These are phyloP conservation scores for Salticus scenicus DNA, from an alignment of 2,888 invertebrate species.

Conservation along the genomic window DNA sequence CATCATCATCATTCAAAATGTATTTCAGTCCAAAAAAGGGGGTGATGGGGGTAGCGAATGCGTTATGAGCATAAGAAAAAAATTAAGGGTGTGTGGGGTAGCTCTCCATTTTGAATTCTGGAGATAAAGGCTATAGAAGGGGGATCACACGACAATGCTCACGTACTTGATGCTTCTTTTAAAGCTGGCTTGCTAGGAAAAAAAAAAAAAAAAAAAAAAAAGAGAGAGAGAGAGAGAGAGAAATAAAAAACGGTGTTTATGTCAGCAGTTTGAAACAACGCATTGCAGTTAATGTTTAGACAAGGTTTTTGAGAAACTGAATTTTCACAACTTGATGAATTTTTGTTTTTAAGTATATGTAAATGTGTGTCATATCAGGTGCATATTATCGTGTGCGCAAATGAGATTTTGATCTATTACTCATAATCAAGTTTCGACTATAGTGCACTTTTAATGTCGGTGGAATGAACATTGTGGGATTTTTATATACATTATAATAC, in stretches of 20 bases:
- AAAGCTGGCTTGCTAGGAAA: slow-evolving; percentile 18
- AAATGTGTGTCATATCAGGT: too few relatives aligned
- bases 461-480: too few relatives aligned
- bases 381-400: too few relatives aligned
- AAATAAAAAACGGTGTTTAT: slow-evolving; percentile 50
- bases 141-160: slow-evolving; percentile 29
- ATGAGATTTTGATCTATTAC: too few relatives aligned
- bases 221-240: too few relatives aligned
- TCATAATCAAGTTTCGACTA: too few relatives aligned
- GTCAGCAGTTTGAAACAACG: slow-evolving; percentile 59
- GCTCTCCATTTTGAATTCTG: slow-evolving; percentile 66
- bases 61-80: slow-evolving; percentile 53
- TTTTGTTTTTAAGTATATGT: too few relatives aligned
- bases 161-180: slow-evolving; percentile 51
- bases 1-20: slow-evolving; percentile 69
- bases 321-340: neutral
- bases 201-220: too few relatives aligned
- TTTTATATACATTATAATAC: too few relatives aligned
- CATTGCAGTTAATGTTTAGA: slow-evolving; percentile 2
- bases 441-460: too few relatives aligned
- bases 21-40: slow-evolving; percentile 43
- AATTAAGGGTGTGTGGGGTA: slow-evolving; percentile 40
- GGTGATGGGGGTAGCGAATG: slow-evolving; percentile 15
- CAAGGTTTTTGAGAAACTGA: neutral
- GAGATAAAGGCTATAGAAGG: slow-evolving; percentile 49